Base-by-base conservation (phyloP, 2,113 vertebrate species). In the Pluvialis apricaria region DNA sequence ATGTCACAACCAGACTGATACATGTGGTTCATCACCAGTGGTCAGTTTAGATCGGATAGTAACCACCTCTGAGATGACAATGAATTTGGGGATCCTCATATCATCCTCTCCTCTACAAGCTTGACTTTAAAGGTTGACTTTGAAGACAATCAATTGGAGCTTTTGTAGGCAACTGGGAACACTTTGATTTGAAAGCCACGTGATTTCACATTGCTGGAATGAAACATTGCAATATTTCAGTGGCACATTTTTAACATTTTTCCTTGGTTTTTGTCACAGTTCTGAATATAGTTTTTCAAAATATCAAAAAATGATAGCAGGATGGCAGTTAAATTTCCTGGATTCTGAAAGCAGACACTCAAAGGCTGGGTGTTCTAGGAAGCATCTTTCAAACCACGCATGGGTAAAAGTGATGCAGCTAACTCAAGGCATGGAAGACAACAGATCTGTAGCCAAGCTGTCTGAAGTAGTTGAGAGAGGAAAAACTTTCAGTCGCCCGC, bases 1-100 rank as follows among this genome's bases (percentile, higher is more conserved):
- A 38, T 60, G 29, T 71, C 73, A 75, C n/a, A 82, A 71, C 29
- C 14, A 31, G 38, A 60, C 18, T 76, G n/a, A 80, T 29, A 20
- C 6, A 20, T 11, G 15, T 6, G 3, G 16, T 49, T 57, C 32
- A 52, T 75, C 60, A 55, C 17, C 19, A 60, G 26, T 0, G 0
- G 24, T 28, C 34, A 69, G 26, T 68, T 92, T 49, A 82, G 58
- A 28, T 0, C 68, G 17, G 13, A 45, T 49, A 29, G n/a, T 19
- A 78, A 40, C 25, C 36, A 78, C 36, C 34, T 88, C 75, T 55
- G 49, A 86, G 52, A 79, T 34, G 24, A 19, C n/a, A 82, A 44
- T 40, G 21, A 86, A 55, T 90, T 28, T 49, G 40, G 8, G 24
- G n/a, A 75, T 82, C 20, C 11, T 79, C 34, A 4, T 47, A 60